Evolutionary conservation across 2,888 invertebrate genomes (phyloP).

Genomic region (Encarsia formosa): DNA sequence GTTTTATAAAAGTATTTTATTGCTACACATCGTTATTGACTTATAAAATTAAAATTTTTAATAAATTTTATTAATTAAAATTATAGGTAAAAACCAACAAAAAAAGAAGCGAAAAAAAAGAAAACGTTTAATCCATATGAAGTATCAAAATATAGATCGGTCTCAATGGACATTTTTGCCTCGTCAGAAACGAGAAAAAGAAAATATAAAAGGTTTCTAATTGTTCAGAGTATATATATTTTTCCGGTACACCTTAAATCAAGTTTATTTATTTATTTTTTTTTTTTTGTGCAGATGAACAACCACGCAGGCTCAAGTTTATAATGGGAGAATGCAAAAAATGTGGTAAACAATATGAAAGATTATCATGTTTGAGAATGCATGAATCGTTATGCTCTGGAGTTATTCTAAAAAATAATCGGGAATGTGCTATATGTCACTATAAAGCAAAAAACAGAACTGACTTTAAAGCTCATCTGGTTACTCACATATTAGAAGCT

Average conservation of each 20-base stretch:
- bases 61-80: too few relatives aligned
- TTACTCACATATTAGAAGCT: background rate
- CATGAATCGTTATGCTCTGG: background rate
- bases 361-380: background rate
- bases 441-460: background rate
- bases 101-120: too few relatives aligned
- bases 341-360: background rate
- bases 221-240: background rate
- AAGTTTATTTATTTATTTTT: background rate
- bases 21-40: too few relatives aligned
- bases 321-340: background rate
- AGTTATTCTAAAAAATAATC: background rate
- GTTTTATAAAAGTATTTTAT: too few relatives aligned
- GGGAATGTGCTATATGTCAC: slow-evolving; percentile 3
- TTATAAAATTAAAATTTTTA: too few relatives aligned
- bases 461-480: background rate
- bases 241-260: background rate
- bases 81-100: too few relatives aligned
- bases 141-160: too few relatives aligned
- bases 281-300: background rate
- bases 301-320: background rate
- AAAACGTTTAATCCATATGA: too few relatives aligned
- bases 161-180: too few relatives aligned
- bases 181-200: background rate
- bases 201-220: background rate